These are phyloP conservation scores for Lithobates pipiens DNA, from an alignment of 2,797 vertebrate genomes.

Conservation along the genomic window DNA sequence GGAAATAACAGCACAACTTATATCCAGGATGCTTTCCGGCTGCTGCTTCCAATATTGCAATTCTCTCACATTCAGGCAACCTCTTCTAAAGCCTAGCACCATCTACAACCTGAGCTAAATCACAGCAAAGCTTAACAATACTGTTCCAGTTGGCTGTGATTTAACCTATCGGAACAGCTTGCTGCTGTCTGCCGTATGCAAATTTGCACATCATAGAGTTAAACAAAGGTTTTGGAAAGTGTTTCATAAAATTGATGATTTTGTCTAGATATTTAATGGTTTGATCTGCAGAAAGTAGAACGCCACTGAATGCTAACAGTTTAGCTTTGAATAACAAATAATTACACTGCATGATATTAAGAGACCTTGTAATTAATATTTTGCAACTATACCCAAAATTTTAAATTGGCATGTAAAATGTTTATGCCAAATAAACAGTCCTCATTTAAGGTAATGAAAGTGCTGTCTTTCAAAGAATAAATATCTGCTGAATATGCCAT, in stretches of 20 bases:
- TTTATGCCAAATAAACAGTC: too few relatives aligned
- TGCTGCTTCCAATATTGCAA: slow-evolving; percentile 92
- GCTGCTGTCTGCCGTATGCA: slow-evolving; percentile 56
- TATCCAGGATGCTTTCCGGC: slow-evolving; percentile 92
- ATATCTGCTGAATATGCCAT: too few relatives aligned
- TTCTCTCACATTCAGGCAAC: slow-evolving; percentile 87
- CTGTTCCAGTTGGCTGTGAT: neutral
- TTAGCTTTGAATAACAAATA: neutral
- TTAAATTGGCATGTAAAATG: too few relatives aligned
- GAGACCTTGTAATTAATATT: neutral
- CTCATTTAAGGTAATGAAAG: too few relatives aligned
- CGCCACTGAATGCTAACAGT: neutral
- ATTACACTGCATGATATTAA: neutral
- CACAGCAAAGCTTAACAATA: neutral
- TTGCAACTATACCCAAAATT: too few relatives aligned
- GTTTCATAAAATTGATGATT: neutral
- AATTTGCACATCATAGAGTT: slow-evolving; percentile 72
- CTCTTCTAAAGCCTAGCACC: slow-evolving; percentile 67
- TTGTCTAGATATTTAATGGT: neutral
- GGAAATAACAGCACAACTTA: slow-evolving; percentile 92
- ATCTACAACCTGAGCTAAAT: neutral
- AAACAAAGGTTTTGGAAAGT: slow-evolving; percentile 14
- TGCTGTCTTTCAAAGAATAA: too few relatives aligned
- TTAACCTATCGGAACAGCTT: slow-evolving; percentile 28
- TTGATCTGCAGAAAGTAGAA: neutral